These are phyloP conservation scores for Hippolais icterina DNA, from an alignment of 2,113 vertebrate species.

Conservation along the genomic window DNA sequence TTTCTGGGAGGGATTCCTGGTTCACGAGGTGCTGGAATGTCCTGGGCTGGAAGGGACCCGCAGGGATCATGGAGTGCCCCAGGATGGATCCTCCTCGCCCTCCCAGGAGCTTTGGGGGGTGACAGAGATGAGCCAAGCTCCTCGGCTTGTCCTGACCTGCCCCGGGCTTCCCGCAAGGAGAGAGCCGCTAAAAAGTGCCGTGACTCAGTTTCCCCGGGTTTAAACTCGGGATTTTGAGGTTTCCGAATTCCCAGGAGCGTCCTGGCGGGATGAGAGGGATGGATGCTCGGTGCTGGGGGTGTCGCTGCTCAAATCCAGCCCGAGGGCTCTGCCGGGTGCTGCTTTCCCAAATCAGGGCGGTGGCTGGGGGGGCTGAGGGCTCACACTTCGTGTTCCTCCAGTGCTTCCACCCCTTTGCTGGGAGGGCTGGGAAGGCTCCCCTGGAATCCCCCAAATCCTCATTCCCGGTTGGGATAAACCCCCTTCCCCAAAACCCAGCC, in stretches of 20 bases:
- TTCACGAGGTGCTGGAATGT: not conserved
- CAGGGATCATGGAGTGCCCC: not conserved
- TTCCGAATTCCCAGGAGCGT: not conserved
- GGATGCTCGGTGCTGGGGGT: not conserved
- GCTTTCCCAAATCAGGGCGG: not conserved
- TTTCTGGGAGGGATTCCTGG: fast-evolving
- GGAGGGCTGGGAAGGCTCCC: not conserved
- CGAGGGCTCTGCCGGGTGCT: fast-evolving
- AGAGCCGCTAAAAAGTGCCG: no score
- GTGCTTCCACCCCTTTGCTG: not conserved
- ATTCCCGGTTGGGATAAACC: not conserved
- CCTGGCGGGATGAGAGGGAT: fast-evolving
- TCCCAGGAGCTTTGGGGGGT: not conserved
- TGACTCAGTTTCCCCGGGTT: not conserved
- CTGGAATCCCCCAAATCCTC: not conserved
- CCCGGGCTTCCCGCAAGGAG: fast-evolving
- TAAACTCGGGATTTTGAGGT: fast-evolving
- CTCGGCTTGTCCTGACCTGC: not conserved
- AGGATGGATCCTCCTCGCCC: not conserved
- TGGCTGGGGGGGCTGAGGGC: not conserved
- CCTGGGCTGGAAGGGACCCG: not conserved
- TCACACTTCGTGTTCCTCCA: not conserved
- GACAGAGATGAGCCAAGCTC: fast-evolving
- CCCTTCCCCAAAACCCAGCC: not conserved
- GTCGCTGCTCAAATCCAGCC: fast-evolving